Conservation (phyloP, 2,888 invertebrate species). For the Perdita meconis region DNA sequence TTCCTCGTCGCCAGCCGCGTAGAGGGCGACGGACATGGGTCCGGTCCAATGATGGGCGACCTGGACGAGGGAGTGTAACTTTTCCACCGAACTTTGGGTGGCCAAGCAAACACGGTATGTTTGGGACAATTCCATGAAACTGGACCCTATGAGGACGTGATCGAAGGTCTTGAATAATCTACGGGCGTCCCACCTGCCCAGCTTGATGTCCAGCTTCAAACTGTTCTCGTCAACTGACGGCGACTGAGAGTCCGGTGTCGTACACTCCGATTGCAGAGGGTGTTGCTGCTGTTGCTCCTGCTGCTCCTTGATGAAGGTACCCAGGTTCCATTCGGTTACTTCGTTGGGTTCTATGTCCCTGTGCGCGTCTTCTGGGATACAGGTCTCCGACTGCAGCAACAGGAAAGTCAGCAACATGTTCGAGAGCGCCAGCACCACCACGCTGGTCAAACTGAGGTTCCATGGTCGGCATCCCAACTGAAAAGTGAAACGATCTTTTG, state of each 20-base stretch:
- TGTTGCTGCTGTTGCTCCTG: no score
- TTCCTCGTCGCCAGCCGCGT: slow-evolving; percentile 92
- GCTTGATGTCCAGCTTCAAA: slow-evolving; percentile 87
- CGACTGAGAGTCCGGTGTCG: slow-evolving; percentile 68
- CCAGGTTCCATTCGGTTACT: slow-evolving; percentile 75
- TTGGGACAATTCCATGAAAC: slow-evolving; percentile 87
- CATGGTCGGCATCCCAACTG: slow-evolving; percentile 87
- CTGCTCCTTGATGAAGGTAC: slow-evolving; percentile 57
- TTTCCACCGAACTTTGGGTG: slow-evolving; percentile 94
- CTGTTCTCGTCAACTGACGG: slow-evolving; percentile 66
- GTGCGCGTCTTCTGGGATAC: slow-evolving; percentile 70
- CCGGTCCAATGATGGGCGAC: slow-evolving; percentile 94
- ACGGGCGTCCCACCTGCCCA: slow-evolving; percentile 91
- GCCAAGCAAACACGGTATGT: slow-evolving; percentile 89
- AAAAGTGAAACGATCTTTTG: not conserved
- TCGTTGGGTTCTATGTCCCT: slow-evolving; percentile 63
- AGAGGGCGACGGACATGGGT: slow-evolving; percentile 93
- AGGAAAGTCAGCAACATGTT: slow-evolving; percentile 87
- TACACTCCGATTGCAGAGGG: slow-evolving; percentile 65
- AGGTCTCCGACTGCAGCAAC: slow-evolving; percentile 85
- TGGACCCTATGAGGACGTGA: slow-evolving; percentile 89
- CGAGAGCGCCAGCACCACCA: slow-evolving; percentile 88
- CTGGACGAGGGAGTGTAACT: slow-evolving; percentile 90
- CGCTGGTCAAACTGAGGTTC: slow-evolving; percentile 88
- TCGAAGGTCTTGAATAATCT: slow-evolving; percentile 90